These are phyloP conservation scores for Australoheros facetus DNA, from an alignment of 2,797 vertebrate species.

Conservation along the genomic window DNA sequence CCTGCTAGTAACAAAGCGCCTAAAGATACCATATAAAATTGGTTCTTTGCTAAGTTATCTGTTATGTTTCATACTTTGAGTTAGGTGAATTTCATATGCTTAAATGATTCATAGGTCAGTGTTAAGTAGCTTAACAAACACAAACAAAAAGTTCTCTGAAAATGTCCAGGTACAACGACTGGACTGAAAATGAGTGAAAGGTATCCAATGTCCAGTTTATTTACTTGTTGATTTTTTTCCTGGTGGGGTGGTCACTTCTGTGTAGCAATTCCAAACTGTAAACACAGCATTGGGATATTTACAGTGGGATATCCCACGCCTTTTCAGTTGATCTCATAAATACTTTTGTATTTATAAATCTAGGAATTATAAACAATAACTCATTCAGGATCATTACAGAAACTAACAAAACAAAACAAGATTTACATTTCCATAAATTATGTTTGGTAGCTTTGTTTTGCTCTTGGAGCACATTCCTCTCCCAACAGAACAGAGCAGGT, in stretches of 20 bases:
- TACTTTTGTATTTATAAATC: background rate
- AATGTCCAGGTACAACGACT: background rate
- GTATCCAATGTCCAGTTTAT: background rate
- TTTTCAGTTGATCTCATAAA: background rate
- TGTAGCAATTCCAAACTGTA: background rate
- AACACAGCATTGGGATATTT: background rate
- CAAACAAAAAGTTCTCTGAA: background rate
- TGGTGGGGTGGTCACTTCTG: background rate
- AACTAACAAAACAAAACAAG: background rate
- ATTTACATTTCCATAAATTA: slow-evolving; percentile 2
- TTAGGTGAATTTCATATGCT: too few relatives aligned
- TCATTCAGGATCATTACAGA: background rate
- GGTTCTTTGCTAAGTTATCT: too few relatives aligned
- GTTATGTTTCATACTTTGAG: too few relatives aligned
- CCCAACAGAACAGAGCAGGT: background rate
- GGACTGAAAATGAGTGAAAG: background rate
- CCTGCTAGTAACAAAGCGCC: too few relatives aligned
- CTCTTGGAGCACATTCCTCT: background rate
- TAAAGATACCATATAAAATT: too few relatives aligned
- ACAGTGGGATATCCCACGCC: too few relatives aligned
- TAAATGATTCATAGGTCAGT: too few relatives aligned
- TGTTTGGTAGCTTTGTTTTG: background rate
- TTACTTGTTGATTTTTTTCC: background rate
- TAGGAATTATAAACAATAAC: background rate
- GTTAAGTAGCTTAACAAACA: too few relatives aligned